These are phyloP conservation scores for Volucella inanis DNA, from an alignment of 2,888 invertebrate genomes.

Conservation along the genomic window DNA sequence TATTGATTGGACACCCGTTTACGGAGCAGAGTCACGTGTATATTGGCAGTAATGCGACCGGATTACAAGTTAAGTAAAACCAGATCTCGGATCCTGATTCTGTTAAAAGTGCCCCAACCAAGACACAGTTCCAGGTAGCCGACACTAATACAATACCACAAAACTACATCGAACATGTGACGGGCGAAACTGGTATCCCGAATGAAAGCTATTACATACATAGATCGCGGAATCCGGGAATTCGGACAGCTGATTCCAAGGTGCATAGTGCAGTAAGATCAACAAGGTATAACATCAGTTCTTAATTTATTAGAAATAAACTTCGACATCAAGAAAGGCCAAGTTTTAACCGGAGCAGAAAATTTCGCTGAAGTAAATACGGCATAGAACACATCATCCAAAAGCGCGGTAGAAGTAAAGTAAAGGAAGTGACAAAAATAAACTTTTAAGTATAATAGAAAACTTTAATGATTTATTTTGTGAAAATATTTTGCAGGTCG, in stretches of 20 bases:
- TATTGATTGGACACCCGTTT: constrained; percentile 18
- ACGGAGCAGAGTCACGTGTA: too few species aligned
- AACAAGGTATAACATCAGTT: constrained; percentile 4
- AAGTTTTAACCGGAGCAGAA: constrained; percentile 7
- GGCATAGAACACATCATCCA: neutral
- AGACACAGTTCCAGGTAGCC: neutral
- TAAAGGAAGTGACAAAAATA: neutral
- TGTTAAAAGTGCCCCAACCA: neutral
- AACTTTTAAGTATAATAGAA: too few species aligned
- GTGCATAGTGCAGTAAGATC: neutral
- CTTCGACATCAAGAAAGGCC: neutral
- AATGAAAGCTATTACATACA: constrained; percentile 14
- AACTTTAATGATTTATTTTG: too few species aligned
- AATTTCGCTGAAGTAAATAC: neutral
- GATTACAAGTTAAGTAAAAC: neutral
- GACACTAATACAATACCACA: neutral
- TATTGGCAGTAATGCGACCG: constrained; percentile 1
- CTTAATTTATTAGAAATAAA: neutral
- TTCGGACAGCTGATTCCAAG: neutral
- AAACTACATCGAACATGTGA: constrained; percentile 1
- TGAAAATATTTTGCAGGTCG: neutral
- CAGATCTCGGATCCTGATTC: neutral
- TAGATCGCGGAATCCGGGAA: constrained; percentile 2
- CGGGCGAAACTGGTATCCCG: neutral
- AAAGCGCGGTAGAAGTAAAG: neutral